Conservation (phyloP, 2,888 invertebrate genomes). For the Agriopis leucophaearia region DNA sequence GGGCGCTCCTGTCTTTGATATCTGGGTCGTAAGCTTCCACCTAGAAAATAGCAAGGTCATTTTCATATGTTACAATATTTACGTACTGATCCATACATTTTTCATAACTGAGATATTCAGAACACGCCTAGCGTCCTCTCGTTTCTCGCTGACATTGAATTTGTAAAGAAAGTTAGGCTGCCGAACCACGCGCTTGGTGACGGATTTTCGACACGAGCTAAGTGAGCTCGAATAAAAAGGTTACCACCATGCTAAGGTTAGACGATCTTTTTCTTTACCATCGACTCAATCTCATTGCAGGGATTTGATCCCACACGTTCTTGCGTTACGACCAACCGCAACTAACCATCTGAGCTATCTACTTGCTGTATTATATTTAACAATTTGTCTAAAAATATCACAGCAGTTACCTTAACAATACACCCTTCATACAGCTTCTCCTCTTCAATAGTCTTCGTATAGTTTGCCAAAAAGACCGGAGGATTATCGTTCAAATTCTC, state of each 20-base stretch:
- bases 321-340: background rate
- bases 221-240: no score
- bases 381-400: background rate
- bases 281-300: no score
- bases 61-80: background rate
- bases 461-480: slow-evolving; percentile 92
- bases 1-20: slow-evolving; percentile 90
- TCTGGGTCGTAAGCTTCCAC: slow-evolving; percentile 95
- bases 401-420: slow-evolving; percentile 86
- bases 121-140: background rate
- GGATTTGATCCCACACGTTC: no score
- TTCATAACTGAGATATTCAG: no score
- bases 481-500: slow-evolving; percentile 97
- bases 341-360: background rate
- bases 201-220: no score
- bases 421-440: slow-evolving; percentile 90
- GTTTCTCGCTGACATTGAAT: no score
- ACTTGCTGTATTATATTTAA: no score
- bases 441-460: slow-evolving; percentile 91
- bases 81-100: no score
- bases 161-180: no score
- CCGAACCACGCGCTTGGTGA: no score
- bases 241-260: no score
- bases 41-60: slow-evolving; percentile 49
- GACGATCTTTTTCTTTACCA: no score